These are phyloP conservation scores for Helleia helle DNA, from an alignment of 2,888 invertebrate genomes.

Conservation along the genomic window DNA sequence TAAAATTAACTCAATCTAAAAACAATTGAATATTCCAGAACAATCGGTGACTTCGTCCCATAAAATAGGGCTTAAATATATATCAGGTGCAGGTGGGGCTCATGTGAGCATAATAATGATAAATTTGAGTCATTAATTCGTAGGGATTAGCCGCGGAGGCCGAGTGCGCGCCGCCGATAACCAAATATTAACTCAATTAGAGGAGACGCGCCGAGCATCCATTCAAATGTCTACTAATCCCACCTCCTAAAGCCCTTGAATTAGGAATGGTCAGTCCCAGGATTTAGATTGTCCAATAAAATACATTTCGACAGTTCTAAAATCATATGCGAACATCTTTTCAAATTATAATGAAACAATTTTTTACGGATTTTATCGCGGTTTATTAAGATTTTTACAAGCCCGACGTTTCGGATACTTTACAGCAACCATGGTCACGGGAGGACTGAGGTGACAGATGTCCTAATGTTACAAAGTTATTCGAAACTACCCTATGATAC, in stretches of 20 bases:
- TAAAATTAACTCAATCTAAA: too few relatives aligned
- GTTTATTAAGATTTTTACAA: too few relatives aligned
- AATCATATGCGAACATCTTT: too few relatives aligned
- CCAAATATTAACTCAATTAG: conserved; percentile 76
- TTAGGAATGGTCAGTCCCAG: conserved; percentile 28
- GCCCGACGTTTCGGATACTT: too few relatives aligned
- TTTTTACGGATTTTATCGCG: too few relatives aligned
- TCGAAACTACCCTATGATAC: too few relatives aligned
- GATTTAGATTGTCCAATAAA: conserved; percentile 13
- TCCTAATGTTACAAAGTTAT: too few relatives aligned
- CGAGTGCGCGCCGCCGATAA: conserved; percentile 68
- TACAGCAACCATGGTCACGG: too few relatives aligned
- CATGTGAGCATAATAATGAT: conserved; percentile 68
- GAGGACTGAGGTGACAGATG: too few relatives aligned
- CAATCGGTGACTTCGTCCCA: conserved; percentile 13
- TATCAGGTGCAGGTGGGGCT: conserved; percentile 53
- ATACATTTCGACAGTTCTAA: not conserved
- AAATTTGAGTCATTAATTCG: conserved; percentile 71
- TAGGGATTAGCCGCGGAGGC: conserved; percentile 55
- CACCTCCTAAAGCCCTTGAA: conserved; percentile 28
- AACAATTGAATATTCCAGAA: not conserved
- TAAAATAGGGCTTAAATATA: conserved; percentile 26
- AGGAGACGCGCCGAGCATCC: conserved; percentile 44
- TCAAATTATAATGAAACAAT: too few relatives aligned
- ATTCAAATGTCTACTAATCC: conserved; percentile 64